Percentiles rank a stretch among this genome's conserved stretches.
These are phyloP conservation scores for Dromas ardeola DNA, from an alignment of 2,113 vertebrate genomes.

Conservation along the genomic window DNA sequence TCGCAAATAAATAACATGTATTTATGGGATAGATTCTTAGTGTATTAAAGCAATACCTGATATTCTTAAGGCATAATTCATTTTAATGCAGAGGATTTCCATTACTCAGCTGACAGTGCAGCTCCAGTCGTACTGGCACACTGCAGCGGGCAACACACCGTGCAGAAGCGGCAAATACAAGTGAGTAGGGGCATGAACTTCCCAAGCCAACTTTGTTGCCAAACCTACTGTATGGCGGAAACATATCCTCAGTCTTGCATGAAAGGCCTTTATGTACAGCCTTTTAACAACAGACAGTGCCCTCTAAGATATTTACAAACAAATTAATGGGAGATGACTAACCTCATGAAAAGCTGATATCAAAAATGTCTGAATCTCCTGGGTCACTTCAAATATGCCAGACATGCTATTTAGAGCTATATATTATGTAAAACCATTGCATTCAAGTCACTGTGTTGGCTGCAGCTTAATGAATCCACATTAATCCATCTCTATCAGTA, in stretches of 20 bases:
- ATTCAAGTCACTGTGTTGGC: neutral
- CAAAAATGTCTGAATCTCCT: slow-evolving; percentile 6
- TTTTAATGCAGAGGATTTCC: neutral
- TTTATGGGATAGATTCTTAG: neutral
- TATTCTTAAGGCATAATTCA: neutral
- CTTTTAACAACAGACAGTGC: neutral
- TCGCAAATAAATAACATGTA: neutral
- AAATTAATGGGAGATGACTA: slow-evolving; percentile 41
- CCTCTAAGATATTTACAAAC: slow-evolving; percentile 3
- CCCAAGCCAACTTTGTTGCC: neutral
- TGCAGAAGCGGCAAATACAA: neutral
- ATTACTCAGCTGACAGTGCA: neutral
- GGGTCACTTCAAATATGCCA: neutral
- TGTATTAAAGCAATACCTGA: neutral
- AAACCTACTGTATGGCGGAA: neutral
- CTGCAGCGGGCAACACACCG: neutral
- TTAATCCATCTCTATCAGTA: slow-evolving; percentile 35
- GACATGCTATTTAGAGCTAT: neutral
- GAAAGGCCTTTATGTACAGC: neutral
- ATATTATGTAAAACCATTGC: neutral
- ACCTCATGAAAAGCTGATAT: slow-evolving; percentile 1
- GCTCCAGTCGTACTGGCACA: neutral
- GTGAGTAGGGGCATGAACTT: neutral
- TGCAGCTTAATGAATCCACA: slow-evolving; percentile 42
- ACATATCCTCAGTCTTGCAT: neutral